Evolutionary conservation across 2,797 vertebrate genomes (phyloP), one percentile per base, ranked within the genome.

Genomic region (Ataeniobius toweri): DNA sequence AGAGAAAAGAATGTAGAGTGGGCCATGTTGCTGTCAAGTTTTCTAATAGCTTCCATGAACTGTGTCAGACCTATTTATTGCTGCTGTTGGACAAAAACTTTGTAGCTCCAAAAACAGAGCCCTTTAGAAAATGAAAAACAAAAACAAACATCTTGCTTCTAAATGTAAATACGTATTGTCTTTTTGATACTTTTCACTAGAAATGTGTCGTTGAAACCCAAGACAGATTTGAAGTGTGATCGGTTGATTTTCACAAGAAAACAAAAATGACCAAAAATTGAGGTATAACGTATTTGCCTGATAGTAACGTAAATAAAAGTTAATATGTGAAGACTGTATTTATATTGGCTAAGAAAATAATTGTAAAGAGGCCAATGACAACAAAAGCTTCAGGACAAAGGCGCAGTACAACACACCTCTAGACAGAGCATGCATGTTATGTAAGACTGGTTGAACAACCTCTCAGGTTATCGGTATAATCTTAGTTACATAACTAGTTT

Each of bases 381-480:
- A 24, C 63, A 67, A 67, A 67, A 41, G 36, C 18, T 24, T 67
- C 63, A 41, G 28, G 63, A 68, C 65, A 67, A 67, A 67, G 63
- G 20, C 18, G 0, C 16, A 9, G 61, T 39, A 8, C 16, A n/a
- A 44, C 39, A 68, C 65, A 46, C 41, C 24, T 68, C 22, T 44
- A 44, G 39, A 36, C 9, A 44, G 10, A 41, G 36, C 63, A 67
- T 6, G 3, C 36, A 24, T 46, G 22, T 44, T 67, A 41, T 0
- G 10, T 67, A 44, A 41, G 65, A n/a, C 22, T 14, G 65, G 65
- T 68, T 44, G 13, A 44, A 68, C 65, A 22, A 46, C 39, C 12
- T 68, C 24, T 68, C 24, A 3, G 1, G 20, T 44, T 44, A 44
- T 10, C 16, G 7, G 8, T 39, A 44, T n/a, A n/a, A n/a, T 68